phyloP scores from a whole-genome alignment of 2,888 invertebrate species.

The Lepas anatifera region DNA sequence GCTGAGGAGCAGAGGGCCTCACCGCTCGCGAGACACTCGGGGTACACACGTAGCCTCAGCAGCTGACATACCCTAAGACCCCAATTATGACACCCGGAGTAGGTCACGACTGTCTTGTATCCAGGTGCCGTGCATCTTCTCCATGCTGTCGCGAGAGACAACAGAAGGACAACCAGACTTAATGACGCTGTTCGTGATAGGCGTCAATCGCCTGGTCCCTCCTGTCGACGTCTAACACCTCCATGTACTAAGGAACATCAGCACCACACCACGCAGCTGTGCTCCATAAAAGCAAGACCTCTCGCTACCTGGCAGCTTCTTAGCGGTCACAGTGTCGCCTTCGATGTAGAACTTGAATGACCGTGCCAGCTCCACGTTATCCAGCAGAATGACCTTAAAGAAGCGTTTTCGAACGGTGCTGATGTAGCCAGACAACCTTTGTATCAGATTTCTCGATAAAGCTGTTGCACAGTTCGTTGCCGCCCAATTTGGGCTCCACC shows the following conservation, averaged over 20 bases:
- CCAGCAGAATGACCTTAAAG: slow-evolving; percentile 72
- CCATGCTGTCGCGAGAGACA: background rate
- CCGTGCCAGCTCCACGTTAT: slow-evolving; percentile 69
- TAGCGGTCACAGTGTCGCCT: slow-evolving; percentile 41
- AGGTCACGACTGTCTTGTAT: slow-evolving; percentile 40
- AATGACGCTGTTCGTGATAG: slow-evolving; percentile 75
- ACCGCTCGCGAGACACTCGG: slow-evolving; percentile 44
- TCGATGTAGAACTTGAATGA: slow-evolving; percentile 75
- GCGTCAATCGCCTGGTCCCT: slow-evolving; percentile 68
- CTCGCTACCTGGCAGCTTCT: slow-evolving; percentile 50
- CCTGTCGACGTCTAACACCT: slow-evolving; percentile 52
- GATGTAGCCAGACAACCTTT: slow-evolving; percentile 57
- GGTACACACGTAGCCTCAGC: too few species aligned
- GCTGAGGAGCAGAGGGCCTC: slow-evolving; percentile 52
- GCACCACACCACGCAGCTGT: background rate
- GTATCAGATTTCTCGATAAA: slow-evolving; percentile 63
- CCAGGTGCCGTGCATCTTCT: too few species aligned
- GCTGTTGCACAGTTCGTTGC: slow-evolving; percentile 66
- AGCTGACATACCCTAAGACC: too few species aligned
- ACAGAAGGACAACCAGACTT: slow-evolving; percentile 43
- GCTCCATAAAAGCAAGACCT: slow-evolving; percentile 51
- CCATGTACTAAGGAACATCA: slow-evolving; percentile 52
- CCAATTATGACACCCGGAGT: too few species aligned
- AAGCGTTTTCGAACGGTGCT: slow-evolving; percentile 82
- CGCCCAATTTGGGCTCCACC: slow-evolving; percentile 60